A percentile compares a stretch with the other conserved stretches of the same genome.
Evolutionary conservation across 2,888 invertebrate genomes (phyloP).

Genomic region (Hololepta plana): DNA sequence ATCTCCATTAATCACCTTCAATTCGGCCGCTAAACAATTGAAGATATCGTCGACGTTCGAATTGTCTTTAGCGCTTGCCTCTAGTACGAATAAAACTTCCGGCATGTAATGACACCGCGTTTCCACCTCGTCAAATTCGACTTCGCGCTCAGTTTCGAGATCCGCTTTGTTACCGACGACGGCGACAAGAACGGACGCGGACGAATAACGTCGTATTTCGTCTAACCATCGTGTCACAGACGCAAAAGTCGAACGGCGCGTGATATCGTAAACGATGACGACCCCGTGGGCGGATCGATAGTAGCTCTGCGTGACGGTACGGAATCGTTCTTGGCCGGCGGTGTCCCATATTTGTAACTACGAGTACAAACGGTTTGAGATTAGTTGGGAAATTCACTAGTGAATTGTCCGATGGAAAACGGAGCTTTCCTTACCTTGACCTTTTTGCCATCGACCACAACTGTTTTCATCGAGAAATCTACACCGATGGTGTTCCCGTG

Average conservation of each 20-base stretch:
- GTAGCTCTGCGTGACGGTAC: conserved; percentile 93
- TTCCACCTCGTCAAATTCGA: conserved; percentile 72
- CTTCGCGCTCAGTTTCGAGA: conserved; percentile 60
- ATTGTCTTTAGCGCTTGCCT: conserved; percentile 83
- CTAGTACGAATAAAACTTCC: conserved; percentile 71
- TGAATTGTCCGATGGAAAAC: conserved; percentile 3
- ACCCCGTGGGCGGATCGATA: conserved; percentile 95
- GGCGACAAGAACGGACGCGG: conserved; percentile 76
- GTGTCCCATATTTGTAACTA: conserved; percentile 95
- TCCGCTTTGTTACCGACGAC: conserved; percentile 90
- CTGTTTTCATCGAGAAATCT: conserved; percentile 96
- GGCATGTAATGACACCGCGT: conserved; percentile 72
- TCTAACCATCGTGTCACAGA: conserved; percentile 91
- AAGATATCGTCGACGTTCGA: conserved; percentile 83
- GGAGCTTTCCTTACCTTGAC: conserved; percentile 54
- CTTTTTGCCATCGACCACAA: conserved; percentile 82
- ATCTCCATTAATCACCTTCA: conserved; percentile 56
- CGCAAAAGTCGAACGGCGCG: conserved; percentile 78
- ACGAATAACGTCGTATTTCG: conserved; percentile 86
- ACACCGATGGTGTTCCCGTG: conserved; percentile 96
- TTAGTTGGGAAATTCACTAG: too few species aligned
- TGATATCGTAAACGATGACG: conserved; percentile 93
- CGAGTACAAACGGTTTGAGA: too few species aligned
- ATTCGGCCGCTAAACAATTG: conserved; percentile 66
- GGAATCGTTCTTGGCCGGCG: conserved; percentile 89